A percentile compares a stretch with the other conserved stretches of the same genome.
Evolutionary conservation across 1,140 invertebrate species (phyloP).

Genomic region (Tachypleus tridentatus): DNA sequence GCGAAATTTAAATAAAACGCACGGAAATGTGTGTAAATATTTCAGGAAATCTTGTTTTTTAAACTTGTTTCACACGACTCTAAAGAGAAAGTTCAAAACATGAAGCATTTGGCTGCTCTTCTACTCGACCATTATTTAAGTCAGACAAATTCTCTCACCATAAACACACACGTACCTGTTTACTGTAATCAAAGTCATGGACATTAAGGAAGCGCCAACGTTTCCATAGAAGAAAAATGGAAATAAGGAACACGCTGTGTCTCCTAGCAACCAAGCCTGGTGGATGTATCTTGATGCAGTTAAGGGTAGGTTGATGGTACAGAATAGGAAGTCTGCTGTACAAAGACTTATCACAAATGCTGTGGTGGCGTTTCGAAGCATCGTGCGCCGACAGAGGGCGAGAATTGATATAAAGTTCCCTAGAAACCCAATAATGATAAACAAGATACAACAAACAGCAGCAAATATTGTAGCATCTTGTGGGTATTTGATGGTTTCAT

Average conservation of each 20-base stretch:
- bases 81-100: too few relatives aligned
- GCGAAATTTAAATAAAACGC: too few relatives aligned
- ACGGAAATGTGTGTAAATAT: too few relatives aligned
- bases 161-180: constrained; percentile 50
- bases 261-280: constrained; percentile 68
- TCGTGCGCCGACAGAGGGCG: constrained; percentile 12
- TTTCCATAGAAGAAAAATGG: constrained; percentile 83
- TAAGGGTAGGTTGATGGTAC: constrained; percentile 65
- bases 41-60: too few relatives aligned
- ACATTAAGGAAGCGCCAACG: constrained; percentile 69
- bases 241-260: constrained; percentile 63
- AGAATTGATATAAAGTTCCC: constrained; percentile 24
- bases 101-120: too few relatives aligned
- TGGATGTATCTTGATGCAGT: constrained; percentile 53
- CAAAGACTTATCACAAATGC: constrained; percentile 75
- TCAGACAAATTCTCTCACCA: too few relatives aligned
- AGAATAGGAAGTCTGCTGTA: constrained; percentile 73
- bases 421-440: constrained; percentile 22
- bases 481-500: constrained; percentile 9
- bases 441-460: constrained; percentile 17
- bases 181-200: constrained; percentile 77
- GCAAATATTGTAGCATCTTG: constrained; percentile 19
- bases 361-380: constrained; percentile 53
- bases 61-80: too few relatives aligned
- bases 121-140: too few relatives aligned